Evolutionary conservation across 1,140 invertebrate species (phyloP), one percentile per base, ranked within the genome.

Genomic region (Hyposmocoma kahamanoa): DNA sequence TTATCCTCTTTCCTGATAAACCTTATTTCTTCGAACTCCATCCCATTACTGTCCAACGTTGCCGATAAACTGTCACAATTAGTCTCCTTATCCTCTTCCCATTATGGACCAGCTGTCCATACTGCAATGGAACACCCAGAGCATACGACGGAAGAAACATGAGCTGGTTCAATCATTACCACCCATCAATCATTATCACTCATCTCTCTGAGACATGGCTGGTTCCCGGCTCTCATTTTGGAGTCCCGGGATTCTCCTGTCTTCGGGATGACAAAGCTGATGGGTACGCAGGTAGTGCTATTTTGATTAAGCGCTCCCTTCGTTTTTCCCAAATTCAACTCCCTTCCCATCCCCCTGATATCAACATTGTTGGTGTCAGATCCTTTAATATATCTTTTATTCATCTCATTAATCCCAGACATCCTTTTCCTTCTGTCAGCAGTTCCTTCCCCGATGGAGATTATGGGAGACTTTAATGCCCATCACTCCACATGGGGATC

Each of bases 31-130:
- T 10, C 4, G 15, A 10, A 34, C 15, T 4, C 8, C n/a, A 13
- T 10, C n/a, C 15, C 15, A n/a, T 46, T 53, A 53, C 51, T 41
- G 51, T 22, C 38, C 51, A 53, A 53, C 38, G 41, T 53, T 43
- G 38, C 39, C 17, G 13, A 47, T 15, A 42, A 42, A 44, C 18
- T 43, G 3, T 17, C 26, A 26, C 21, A 34, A n/a, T n/a, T 53
- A 9, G n/a, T n/a, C n/a, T n/a, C n/a, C n/a, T 42, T 34, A 18
- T 18, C 21, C n/a, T 36, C 30, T 22, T 26, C 21, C 15, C 38
- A 42, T 13, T 46, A 43, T 43, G 30, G 1, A 41, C n/a, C 42
- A 5, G 13, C 13, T 28, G 32, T 11, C 6, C 17, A 44, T 55
- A 21, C 32, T 50, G 9, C 53, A 56, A 38, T 56, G 47, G 53